These are phyloP conservation scores for Esox masquinongy DNA, from an alignment of 2,797 vertebrate genomes.

Conservation along the genomic window DNA sequence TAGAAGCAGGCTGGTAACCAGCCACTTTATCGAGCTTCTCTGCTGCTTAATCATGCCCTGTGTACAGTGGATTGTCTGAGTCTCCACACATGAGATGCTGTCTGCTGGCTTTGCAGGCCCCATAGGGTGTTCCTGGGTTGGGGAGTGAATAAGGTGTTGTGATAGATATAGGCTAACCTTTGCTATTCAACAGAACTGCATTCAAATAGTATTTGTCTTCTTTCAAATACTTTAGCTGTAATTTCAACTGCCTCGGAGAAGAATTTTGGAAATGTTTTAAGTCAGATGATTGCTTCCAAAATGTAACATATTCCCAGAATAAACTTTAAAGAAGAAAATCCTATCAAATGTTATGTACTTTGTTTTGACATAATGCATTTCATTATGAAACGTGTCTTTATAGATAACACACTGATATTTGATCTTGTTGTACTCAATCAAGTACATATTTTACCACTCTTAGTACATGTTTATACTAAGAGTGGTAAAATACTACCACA, in stretches of 20 bases:
- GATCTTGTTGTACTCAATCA: too few relatives aligned
- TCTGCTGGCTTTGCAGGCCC: not conserved
- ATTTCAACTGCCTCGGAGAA: not conserved
- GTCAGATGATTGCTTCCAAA: not conserved
- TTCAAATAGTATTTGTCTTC: not conserved
- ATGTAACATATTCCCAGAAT: not conserved
- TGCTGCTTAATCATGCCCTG: not conserved
- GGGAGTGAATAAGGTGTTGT: conserved; percentile 6
- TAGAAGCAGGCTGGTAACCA: not conserved
- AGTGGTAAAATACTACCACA: too few relatives aligned
- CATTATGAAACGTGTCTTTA: too few relatives aligned
- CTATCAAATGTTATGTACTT: too few relatives aligned
- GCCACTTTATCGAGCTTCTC: not conserved
- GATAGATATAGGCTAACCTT: not conserved
- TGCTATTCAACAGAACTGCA: not conserved
- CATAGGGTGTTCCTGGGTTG: not conserved
- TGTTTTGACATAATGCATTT: too few relatives aligned
- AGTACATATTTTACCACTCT: too few relatives aligned
- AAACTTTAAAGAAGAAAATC: too few relatives aligned
- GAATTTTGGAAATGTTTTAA: too few relatives aligned
- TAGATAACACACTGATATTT: too few relatives aligned
- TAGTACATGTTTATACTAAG: too few relatives aligned
- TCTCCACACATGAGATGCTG: not conserved
- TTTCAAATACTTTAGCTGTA: not conserved
- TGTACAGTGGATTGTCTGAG: not conserved